These are phyloP conservation scores for Hyperopisus bebe DNA, from an alignment of 2,113 vertebrate genomes.

Conservation along the genomic window DNA sequence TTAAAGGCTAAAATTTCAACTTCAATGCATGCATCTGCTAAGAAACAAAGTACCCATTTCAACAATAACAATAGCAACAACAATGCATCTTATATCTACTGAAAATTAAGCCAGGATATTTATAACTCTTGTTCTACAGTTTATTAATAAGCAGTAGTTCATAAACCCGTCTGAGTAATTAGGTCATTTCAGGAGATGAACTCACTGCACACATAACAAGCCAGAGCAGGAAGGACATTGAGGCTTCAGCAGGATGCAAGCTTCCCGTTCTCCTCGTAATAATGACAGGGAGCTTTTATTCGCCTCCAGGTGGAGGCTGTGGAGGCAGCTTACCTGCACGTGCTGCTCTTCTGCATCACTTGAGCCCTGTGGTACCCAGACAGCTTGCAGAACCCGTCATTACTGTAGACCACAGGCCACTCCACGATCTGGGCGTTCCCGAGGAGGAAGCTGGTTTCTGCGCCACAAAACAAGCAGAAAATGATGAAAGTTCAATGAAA, in stretches of 20 bases:
- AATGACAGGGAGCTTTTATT: background rate
- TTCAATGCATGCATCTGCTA: background rate
- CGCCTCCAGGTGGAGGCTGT: background rate
- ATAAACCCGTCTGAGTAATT: background rate
- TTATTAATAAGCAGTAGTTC: background rate
- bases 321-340: conserved; percentile 73
- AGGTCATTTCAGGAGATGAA: background rate
- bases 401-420: conserved; percentile 98
- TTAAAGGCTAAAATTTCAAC: background rate
- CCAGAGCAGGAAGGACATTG: background rate
- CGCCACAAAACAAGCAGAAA: conserved; percentile 23
- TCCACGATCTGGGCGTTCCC: conserved; percentile 96
- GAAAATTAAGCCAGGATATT: background rate
- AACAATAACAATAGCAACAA: background rate
- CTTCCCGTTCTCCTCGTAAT: background rate
- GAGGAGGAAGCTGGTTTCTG: conserved; percentile 95
- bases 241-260: background rate
- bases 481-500: background rate
- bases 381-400: conserved; percentile 97
- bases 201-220: background rate
- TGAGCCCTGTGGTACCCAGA: conserved; percentile 95
- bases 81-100: background rate
- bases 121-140: background rate
- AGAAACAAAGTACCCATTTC: background rate
- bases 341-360: conserved; percentile 98